A percentile compares a stretch with the other conserved stretches of the same genome.
These are phyloP conservation scores for Grapholita molesta DNA, from an alignment of 1,140 invertebrate genomes.

Conservation along the genomic window DNA sequence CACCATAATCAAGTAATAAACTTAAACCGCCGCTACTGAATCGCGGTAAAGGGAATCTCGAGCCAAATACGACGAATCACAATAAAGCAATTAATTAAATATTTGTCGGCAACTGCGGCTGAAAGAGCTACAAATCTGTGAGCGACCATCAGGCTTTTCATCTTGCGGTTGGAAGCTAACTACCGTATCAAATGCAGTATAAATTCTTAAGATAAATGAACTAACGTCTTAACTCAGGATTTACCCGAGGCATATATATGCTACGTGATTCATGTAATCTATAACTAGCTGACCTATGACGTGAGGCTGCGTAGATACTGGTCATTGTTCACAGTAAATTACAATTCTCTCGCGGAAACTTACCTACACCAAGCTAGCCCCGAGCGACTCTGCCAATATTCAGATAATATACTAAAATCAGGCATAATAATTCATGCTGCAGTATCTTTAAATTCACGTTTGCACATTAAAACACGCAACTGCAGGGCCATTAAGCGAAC, in stretches of 20 bases:
- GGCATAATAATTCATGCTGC: conserved; percentile 47
- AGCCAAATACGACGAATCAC: not conserved
- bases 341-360: conserved; percentile 30
- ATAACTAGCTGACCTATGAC: conserved; percentile 10
- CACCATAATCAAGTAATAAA: conserved; percentile 6
- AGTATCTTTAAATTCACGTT: conserved; percentile 54
- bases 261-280: conserved; percentile 3
- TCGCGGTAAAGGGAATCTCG: not conserved
- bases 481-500: conserved; percentile 32
- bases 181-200: not conserved
- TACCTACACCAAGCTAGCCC: conserved; percentile 29
- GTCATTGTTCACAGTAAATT: conserved; percentile 34
- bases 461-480: conserved; percentile 55
- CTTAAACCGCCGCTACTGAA: not conserved
- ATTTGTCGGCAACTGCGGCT: conserved; percentile 18
- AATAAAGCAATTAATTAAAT: conserved; percentile 24
- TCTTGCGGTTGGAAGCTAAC: not conserved
- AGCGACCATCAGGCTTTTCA: conserved; percentile 3
- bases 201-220: conserved; percentile 9
- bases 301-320: conserved; percentile 21
- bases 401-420: conserved; percentile 49
- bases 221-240: not conserved
- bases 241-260: not conserved
- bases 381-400: conserved; percentile 31
- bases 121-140: conserved; percentile 16